Percentiles rank a stretch among this genome's conserved stretches.
Conservation (phyloP, 2,888 invertebrate genomes). For the Scaptodrosophila latifasciaeformis region DNA sequence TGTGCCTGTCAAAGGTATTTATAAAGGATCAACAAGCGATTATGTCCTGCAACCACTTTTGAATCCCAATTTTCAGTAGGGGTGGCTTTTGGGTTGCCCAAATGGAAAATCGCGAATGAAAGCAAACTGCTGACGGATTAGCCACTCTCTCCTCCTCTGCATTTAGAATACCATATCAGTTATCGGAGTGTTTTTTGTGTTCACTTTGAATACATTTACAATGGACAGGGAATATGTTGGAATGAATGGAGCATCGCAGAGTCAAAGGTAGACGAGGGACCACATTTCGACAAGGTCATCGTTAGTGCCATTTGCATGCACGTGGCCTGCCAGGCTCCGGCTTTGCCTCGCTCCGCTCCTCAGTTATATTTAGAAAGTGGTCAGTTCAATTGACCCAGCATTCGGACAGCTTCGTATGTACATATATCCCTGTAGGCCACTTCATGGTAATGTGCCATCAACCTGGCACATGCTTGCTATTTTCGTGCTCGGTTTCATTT, state of each 20-base stretch:
- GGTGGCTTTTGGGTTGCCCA: not conserved
- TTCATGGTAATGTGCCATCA: constrained; percentile 6
- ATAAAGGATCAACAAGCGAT: constrained; percentile 69
- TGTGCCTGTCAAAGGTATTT: constrained; percentile 37
- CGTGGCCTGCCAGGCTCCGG: no score
- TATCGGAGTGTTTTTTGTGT: constrained; percentile 22
- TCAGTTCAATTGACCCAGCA: constrained; percentile 21
- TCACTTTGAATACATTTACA: constrained; percentile 54
- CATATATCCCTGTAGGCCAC: constrained; percentile 1
- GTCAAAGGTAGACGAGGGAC: no score
- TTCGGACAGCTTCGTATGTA: not conserved
- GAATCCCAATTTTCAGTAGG: not conserved
- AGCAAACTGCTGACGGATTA: constrained; percentile 50
- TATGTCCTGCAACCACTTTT: constrained; percentile 52
- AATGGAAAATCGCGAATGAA: constrained; percentile 9
- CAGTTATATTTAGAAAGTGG: constrained; percentile 11
- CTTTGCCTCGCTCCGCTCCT: no score
- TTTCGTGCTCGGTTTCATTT: not conserved
- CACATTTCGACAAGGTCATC: no score
- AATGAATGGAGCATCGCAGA: constrained; percentile 35
- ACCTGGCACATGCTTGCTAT: constrained; percentile 32
- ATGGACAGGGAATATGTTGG: not conserved
- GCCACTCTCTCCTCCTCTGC: constrained; percentile 16
- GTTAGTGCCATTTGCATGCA: constrained; percentile 57
- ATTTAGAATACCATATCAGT: constrained; percentile 3